Conservation (phyloP, 2,113 vertebrate genomes). For the Podarcis cretensis region DNA sequence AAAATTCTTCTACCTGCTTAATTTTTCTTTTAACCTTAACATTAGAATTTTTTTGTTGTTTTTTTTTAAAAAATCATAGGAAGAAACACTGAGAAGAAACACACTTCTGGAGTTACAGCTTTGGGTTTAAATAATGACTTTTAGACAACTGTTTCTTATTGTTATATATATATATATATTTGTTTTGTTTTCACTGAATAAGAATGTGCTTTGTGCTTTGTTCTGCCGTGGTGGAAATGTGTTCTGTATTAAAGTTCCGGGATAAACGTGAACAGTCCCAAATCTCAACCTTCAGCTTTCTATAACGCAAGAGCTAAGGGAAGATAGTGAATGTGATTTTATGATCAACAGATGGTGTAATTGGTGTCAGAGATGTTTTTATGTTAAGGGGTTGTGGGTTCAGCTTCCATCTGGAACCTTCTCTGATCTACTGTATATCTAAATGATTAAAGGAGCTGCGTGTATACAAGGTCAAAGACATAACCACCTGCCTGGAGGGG, state of each 20-base stretch:
- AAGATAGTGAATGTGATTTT: constrained; percentile 78
- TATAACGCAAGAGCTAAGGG: constrained; percentile 72
- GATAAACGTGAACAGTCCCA: constrained; percentile 74
- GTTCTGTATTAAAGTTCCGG: constrained; percentile 79
- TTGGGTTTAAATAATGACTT: constrained; percentile 67
- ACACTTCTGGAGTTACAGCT: constrained; percentile 52
- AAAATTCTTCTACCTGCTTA: neutral
- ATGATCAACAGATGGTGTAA: constrained; percentile 82
- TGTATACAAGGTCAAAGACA: constrained; percentile 60
- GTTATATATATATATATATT: constrained; percentile 71
- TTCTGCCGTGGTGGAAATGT: constrained; percentile 79
- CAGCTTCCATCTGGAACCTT: constrained; percentile 78
- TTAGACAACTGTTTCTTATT: constrained; percentile 81
- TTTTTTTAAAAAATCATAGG: neutral
- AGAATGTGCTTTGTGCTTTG: constrained; percentile 85
- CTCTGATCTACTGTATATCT: constrained; percentile 66
- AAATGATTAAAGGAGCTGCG: constrained; percentile 65
- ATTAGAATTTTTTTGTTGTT: neutral
- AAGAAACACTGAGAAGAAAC: constrained; percentile 43
- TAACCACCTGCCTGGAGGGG: constrained; percentile 62
- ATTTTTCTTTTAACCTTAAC: neutral
- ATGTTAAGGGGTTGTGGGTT: constrained; percentile 75
- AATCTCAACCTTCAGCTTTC: constrained; percentile 74
- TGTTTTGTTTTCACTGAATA: constrained; percentile 81
- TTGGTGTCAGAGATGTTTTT: constrained; percentile 80